Base-by-base conservation (phyloP, 2,888 invertebrate species). In the Campopleginae sp. region DNA sequence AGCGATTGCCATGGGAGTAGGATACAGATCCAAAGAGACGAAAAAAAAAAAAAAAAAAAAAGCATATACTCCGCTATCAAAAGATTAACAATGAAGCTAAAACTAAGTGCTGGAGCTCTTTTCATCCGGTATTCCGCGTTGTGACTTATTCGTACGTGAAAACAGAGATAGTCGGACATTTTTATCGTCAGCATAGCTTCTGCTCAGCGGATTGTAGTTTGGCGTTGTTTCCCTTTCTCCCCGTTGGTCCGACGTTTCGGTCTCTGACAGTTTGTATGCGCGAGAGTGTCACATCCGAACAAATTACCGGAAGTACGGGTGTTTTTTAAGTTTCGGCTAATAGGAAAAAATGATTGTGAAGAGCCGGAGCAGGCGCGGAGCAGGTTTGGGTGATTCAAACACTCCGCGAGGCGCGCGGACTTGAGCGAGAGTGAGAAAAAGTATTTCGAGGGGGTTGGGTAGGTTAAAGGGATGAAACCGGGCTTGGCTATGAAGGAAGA, bases 271-370 rank as follows among this genome's bases (percentile, higher is more conserved):
- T 48, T 27, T n/a, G 44, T 70, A 48, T 31, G 12, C 46, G 33
- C 17, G 42, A 14, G 63, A 31, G 46, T 82, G 84, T 85, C 87
- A 84, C 58, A 46, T 82, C 85, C 86, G 89, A 89, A 78, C 86
- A 81, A 91, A 91, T 91, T 90, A 90, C 90, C 90, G 91, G 91
- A 91, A 91, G 89, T 90, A 88, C 90, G 89, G 90, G 89, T 90
- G 90, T 90, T 90, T 91, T 90, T 85, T 91, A 91, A 91, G 91
- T 91, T 91, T 90, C 88, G 87, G 88, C 89, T 91, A 91, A 91
- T 91, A 91, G 91, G 91, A 91, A 91, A 91, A 91, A 91, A 91
- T 91, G 91, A 91, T 87, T 87, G 85, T 42, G 38, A 74, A 77
- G 61, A 42, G 72, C 33, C 7, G 17, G 82, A 68, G 46, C 27